phyloP scores from a whole-genome alignment of 2,113 vertebrate genomes.

The Proterorhinus semilunaris region DNA sequence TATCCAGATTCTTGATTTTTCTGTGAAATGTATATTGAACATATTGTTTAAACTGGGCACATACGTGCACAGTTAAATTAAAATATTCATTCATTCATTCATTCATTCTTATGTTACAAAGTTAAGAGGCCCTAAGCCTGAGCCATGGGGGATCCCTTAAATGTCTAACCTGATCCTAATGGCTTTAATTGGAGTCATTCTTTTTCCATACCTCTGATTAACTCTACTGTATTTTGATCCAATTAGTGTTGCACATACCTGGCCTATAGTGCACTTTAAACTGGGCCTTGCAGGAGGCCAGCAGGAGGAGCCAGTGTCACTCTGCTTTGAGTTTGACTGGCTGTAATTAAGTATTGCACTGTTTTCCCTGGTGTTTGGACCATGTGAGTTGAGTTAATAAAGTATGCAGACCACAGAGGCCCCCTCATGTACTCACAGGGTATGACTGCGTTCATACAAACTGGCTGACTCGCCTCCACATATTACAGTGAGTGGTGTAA shows the following conservation, averaged over 20 bases:
- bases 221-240: conserved; percentile 4
- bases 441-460: conserved; percentile 17
- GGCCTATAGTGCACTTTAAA: conserved; percentile 5
- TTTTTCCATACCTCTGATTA: not conserved
- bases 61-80: no score
- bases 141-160: not conserved
- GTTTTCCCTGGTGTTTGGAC: conserved; percentile 48
- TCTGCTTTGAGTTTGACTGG: conserved; percentile 52
- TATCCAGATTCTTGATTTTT: no score
- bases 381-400: conserved; percentile 71
- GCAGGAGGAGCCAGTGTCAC: conserved; percentile 49
- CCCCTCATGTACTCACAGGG: conserved; percentile 48
- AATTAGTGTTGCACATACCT: not conserved
- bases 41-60: no score
- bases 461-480: conserved; percentile 44
- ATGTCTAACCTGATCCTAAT: conserved; percentile 5
- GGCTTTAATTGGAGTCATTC: conserved; percentile 1
- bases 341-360: conserved; percentile 62
- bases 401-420: conserved; percentile 66
- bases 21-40: no score
- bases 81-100: no score
- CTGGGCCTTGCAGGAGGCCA: conserved; percentile 16
- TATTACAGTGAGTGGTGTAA: conserved; percentile 1
- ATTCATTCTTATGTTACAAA: not conserved
- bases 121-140: not conserved